Evolutionary conservation across 2,113 vertebrate species (phyloP).

Genomic region (Penelope pileata): DNA sequence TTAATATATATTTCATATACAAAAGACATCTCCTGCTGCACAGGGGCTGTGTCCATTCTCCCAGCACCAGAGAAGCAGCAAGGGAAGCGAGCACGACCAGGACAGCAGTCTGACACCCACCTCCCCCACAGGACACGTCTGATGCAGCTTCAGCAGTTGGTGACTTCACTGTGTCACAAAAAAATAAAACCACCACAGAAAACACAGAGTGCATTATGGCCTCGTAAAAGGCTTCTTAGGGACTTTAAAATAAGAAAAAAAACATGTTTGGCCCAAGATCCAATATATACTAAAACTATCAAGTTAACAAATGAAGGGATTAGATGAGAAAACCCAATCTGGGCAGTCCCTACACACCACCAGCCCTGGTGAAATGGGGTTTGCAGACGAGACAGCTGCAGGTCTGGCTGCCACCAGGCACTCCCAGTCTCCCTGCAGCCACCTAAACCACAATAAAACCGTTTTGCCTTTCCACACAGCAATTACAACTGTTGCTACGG

Average conservation of each 20-base stretch:
- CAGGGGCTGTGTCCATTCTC: background rate
- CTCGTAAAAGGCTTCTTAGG: background rate
- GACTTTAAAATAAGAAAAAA: background rate
- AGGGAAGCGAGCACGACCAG: background rate
- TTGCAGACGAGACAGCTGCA: background rate
- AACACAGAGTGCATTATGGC: background rate
- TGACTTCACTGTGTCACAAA: background rate
- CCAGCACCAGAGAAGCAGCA: background rate
- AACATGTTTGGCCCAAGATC: background rate
- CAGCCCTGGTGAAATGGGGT: background rate
- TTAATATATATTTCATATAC: background rate
- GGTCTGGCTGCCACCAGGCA: background rate
- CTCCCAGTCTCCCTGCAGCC: background rate
- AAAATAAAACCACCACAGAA: background rate
- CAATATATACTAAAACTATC: background rate
- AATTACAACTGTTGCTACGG: constrained; percentile 15
- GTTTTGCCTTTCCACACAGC: background rate
- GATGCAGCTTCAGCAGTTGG: background rate
- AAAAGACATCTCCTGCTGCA: background rate
- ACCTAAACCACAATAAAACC: background rate
- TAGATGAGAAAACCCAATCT: background rate
- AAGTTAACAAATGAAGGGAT: background rate
- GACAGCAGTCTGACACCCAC: background rate
- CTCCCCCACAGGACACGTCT: background rate
- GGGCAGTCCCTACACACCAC: background rate